A percentile compares a stretch with the other conserved stretches of the same genome.
Evolutionary conservation across 2,888 invertebrate genomes (phyloP).

Genomic region (Ochropleura leucogaster): DNA sequence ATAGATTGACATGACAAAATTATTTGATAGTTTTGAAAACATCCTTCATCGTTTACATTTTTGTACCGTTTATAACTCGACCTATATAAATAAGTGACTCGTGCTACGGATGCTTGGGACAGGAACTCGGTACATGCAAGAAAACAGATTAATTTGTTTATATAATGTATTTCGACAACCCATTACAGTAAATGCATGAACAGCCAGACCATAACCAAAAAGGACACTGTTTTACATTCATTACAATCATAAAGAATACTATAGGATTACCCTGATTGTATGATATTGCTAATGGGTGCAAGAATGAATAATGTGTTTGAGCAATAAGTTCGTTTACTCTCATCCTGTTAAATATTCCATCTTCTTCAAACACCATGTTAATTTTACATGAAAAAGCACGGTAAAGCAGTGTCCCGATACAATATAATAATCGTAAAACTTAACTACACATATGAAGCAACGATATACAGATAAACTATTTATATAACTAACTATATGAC

Average conservation of each 20-base stretch:
- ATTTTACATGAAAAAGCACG: slow-evolving; percentile 19
- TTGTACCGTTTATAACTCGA: not conserved
- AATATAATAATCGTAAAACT: slow-evolving; percentile 68
- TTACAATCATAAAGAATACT: slow-evolving; percentile 18
- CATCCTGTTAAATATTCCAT: slow-evolving; percentile 4
- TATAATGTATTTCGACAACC: slow-evolving; percentile 87
- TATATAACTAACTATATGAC: slow-evolving; percentile 64
- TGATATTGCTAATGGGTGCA: slow-evolving; percentile 10
- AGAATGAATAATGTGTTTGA: slow-evolving; percentile 18
- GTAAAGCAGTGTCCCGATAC: slow-evolving; percentile 76
- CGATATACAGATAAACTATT: slow-evolving; percentile 72
- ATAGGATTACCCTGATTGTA: slow-evolving; percentile 19
- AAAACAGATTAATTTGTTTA: slow-evolving; percentile 86
- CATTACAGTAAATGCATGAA: slow-evolving; percentile 85
- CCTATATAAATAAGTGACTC: slow-evolving; percentile 61
- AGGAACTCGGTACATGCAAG: slow-evolving; percentile 86
- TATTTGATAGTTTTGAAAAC: not conserved
- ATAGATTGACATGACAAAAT: not conserved
- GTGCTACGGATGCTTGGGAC: slow-evolving; percentile 78
- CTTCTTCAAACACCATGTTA: slow-evolving; percentile 15
- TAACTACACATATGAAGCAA: slow-evolving; percentile 82
- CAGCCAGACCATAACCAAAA: slow-evolving; percentile 81
- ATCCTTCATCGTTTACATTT: not conserved
- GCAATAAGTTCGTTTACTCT: slow-evolving; percentile 10
- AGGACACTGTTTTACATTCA: slow-evolving; percentile 73